Evolutionary conservation across 2,888 invertebrate genomes (phyloP), one percentile per base, ranked within the genome.

Genomic region (Lordiphosa fenestrarum): DNA sequence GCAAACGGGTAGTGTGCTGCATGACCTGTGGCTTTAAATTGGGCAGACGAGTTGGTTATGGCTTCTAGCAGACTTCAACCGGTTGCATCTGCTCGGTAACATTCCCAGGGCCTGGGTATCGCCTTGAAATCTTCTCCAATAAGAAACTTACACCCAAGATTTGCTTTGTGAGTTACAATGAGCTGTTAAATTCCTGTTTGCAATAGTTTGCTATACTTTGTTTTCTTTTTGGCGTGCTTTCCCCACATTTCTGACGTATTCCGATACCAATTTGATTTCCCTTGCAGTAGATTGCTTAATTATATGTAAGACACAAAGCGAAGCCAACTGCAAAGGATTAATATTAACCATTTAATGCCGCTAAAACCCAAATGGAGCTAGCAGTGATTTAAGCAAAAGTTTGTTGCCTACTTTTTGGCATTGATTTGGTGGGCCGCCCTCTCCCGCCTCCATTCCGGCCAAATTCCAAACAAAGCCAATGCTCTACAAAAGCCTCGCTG

Each of bases 401-500:
- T 56, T 46, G 39, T 49, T 57, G 65, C 66, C 65, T 68, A 68
- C 69, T 72, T 66, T 58, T 21, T 50, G 60, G 62, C 54, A 55
- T 67, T 66, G 74, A 66, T 74, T 4, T 23, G 13, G 13, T n/a
- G 3, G 3, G 3, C 15, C 12, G 2, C 30, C 44, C 33, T 15
- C 13, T 15, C 15, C 33, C 9, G 10, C 10, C 25, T 44, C 38
- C 48, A 48, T 47, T 41, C 50, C 25, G 50, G 56, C 1, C 13
- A 83, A 78, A 80, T 76, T 76, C 76, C 62, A 52, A 73, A 77
- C 83, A 78, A 78, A 83, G 73, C 80, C 82, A 75, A 67, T 55
- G 53, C 61, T 59, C 72, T 67, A 80, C 73, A 75, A 80, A 75
- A 57, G 73, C 60, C 53, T 38, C 56, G 51, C 56, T 52, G 65